Percentiles rank a stretch among this genome's conserved stretches.
Conservation (phyloP, 2,797 vertebrate species). For the Peromyscus attwateri region DNA sequence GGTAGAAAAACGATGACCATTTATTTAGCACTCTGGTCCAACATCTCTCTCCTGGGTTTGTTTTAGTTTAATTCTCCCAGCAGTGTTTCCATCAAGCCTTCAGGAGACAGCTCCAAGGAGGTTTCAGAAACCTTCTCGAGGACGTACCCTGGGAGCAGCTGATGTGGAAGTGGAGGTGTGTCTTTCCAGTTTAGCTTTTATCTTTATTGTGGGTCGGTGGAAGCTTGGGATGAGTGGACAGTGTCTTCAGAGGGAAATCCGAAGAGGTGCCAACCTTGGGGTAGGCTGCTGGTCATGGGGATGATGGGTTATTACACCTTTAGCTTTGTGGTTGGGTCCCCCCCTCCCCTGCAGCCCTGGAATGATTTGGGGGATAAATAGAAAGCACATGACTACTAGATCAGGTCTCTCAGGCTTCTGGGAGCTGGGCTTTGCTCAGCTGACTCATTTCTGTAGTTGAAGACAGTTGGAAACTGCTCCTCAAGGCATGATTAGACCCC, state of each 20-base stretch:
- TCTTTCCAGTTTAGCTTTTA: neutral
- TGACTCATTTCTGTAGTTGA: neutral
- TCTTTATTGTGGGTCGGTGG: neutral
- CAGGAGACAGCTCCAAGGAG: neutral
- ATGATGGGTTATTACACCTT: neutral
- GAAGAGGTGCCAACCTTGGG: neutral
- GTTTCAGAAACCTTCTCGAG: neutral
- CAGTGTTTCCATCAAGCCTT: neutral
- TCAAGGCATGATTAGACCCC: accelerated
- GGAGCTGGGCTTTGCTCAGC: neutral
- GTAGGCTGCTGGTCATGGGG: neutral
- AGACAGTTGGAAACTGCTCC: neutral
- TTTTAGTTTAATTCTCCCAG: neutral
- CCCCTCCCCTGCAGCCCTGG: no score
- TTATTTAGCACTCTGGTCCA: neutral
- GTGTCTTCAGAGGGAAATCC: neutral
- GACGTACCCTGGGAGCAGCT: neutral
- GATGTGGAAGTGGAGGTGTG: neutral
- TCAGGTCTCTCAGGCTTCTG: neutral
- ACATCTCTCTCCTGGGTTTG: neutral
- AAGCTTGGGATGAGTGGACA: neutral
- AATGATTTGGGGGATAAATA: neutral
- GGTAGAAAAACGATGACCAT: slow-evolving; percentile 31
- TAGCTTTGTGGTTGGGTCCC: neutral
- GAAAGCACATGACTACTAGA: neutral